Conservation (phyloP, 1,140 invertebrate genomes). For the Rhizoglyphus robini region DNA sequence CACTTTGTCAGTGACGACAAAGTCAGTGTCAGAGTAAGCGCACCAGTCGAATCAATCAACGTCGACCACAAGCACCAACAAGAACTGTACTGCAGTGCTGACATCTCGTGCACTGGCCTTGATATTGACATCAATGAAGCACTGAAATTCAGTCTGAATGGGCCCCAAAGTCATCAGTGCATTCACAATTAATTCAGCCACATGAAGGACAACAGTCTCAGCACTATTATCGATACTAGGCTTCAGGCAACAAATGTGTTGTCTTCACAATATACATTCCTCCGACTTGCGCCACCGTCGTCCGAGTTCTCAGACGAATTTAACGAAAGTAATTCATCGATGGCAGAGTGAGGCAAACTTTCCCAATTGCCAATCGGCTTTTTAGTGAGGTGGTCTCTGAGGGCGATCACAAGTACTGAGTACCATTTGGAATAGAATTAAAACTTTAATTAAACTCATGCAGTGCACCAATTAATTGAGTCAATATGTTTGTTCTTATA, state of each 20-base stretch:
- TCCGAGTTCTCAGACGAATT: conserved; percentile 7
- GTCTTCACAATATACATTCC: conserved; percentile 3
- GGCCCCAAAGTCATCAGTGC: not conserved
- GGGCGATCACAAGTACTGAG: no score
- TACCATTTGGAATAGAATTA: no score
- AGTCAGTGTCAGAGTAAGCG: not conserved
- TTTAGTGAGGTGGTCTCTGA: no score
- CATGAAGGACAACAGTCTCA: no score
- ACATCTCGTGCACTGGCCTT: not conserved
- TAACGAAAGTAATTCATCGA: not conserved
- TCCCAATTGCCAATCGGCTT: no score
- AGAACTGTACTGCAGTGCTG: not conserved
- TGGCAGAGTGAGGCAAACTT: no score
- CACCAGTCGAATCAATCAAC: not conserved
- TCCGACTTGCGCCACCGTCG: not conserved
- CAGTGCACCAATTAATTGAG: no score
- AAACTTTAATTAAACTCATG: no score
- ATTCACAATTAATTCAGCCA: not conserved
- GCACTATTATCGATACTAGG: conserved; percentile 5
- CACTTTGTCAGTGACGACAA: not conserved
- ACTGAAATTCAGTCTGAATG: not conserved
- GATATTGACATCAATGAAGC: not conserved
- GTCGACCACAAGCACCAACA: not conserved
- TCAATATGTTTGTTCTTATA: no score
- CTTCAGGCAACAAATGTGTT: not conserved